Evolutionary conservation across 2,113 vertebrate genomes (phyloP).

Genomic region (Alosa alosa): DNA sequence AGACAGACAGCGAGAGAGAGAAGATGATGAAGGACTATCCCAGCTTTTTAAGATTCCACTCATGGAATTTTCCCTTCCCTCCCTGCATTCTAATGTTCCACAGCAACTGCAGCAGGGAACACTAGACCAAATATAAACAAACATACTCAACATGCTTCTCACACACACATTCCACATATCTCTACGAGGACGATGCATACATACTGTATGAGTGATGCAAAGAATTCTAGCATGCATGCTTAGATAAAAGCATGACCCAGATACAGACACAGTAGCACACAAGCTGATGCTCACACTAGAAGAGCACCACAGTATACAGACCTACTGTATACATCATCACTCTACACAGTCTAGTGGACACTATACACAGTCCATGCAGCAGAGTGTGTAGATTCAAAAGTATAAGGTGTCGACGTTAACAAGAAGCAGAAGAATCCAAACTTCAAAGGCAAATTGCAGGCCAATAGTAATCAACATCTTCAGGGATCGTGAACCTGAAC

Average conservation of each 20-base stretch:
- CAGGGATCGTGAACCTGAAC: not conserved
- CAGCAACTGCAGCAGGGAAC: slow-evolving; percentile 28
- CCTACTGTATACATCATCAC: too few relatives aligned
- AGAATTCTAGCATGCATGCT: not conserved
- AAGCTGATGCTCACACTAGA: not conserved
- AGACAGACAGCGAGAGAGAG: not conserved
- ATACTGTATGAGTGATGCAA: not conserved
- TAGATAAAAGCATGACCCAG: not conserved
- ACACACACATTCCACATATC: not conserved
- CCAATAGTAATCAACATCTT: not conserved
- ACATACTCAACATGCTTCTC: slow-evolving; percentile 29
- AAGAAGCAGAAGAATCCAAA: not conserved
- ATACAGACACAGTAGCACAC: not conserved
- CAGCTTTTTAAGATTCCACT: slow-evolving; percentile 36
- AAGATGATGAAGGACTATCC: not conserved
- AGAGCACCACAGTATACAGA: not conserved
- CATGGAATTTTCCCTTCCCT: slow-evolving; percentile 28
- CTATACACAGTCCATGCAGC: not conserved
- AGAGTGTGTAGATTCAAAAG: not conserved
- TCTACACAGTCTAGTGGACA: not conserved
- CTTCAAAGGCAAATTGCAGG: not conserved
- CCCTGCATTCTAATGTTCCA: slow-evolving; percentile 21
- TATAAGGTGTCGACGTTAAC: not conserved
- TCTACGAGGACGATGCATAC: not conserved
- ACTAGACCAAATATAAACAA: slow-evolving; percentile 40